Evolutionary conservation across 2,888 invertebrate genomes (phyloP).

Genomic region (Pedicia rivosa): DNA sequence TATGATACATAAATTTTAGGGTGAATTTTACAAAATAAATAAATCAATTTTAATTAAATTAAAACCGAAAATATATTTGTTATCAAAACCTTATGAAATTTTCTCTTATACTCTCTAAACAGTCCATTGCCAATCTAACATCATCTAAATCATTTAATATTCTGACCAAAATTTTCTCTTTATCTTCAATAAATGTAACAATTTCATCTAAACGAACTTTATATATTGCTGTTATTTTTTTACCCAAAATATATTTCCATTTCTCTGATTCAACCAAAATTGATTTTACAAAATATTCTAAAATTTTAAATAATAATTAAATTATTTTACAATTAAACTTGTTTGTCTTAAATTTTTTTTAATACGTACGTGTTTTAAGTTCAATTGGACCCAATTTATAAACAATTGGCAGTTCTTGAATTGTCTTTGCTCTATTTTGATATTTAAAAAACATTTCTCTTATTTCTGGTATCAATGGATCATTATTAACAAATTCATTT

Average conservation of each 20-base stretch:
- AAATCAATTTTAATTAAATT: background rate
- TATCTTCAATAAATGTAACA: slow-evolving; percentile 53
- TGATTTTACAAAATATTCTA: slow-evolving; percentile 37
- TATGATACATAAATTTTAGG: slow-evolving; percentile 14
- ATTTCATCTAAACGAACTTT: slow-evolving; percentile 45
- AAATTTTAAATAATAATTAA: slow-evolving; percentile 37
- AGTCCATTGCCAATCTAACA: slow-evolving; percentile 56
- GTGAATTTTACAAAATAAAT: background rate
- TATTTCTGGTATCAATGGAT: slow-evolving; percentile 53
- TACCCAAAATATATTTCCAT: slow-evolving; percentile 56
- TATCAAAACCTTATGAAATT: slow-evolving; percentile 48
- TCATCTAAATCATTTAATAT: slow-evolving; percentile 56
- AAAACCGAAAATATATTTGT: background rate
- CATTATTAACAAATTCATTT: slow-evolving; percentile 36
- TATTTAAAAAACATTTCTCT: slow-evolving; percentile 51
- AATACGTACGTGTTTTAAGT: background rate
- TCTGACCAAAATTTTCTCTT: slow-evolving; percentile 46
- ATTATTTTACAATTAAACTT: background rate
- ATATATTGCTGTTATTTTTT: slow-evolving; percentile 44
- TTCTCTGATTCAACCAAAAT: slow-evolving; percentile 51
- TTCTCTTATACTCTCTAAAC: slow-evolving; percentile 49
- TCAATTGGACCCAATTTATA: background rate
- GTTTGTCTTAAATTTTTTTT: background rate
- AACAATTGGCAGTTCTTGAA: slow-evolving; percentile 18
- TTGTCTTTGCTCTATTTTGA: slow-evolving; percentile 42